These are phyloP conservation scores for Physella acuta DNA, from an alignment of 1,140 invertebrate genomes.

Conservation along the genomic window DNA sequence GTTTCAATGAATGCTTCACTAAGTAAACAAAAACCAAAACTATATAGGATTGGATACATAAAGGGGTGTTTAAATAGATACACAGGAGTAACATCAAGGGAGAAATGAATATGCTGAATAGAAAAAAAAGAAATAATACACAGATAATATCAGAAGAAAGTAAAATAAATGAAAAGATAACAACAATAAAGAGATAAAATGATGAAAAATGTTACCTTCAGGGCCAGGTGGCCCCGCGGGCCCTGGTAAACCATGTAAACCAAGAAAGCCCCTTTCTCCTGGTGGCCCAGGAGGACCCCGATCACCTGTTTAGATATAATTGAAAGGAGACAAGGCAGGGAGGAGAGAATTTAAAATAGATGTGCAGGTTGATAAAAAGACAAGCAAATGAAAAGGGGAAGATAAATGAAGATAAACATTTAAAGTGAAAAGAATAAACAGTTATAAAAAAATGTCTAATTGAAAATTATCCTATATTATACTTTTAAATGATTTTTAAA, in stretches of 20 bases:
- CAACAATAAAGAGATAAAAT: not conserved
- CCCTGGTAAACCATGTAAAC: conserved; percentile 47
- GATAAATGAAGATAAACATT: not conserved
- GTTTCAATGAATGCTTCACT: too few relatives aligned
- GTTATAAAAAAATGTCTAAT: too few relatives aligned
- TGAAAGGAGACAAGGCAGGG: not conserved
- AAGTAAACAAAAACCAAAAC: too few relatives aligned
- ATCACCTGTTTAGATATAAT: conserved; percentile 35
- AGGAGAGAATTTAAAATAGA: not conserved
- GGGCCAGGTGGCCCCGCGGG: conserved; percentile 44
- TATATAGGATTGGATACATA: too few relatives aligned
- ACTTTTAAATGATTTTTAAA: too few relatives aligned
- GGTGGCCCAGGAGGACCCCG: conserved; percentile 43
- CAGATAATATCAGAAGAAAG: not conserved
- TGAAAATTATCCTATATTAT: too few relatives aligned
- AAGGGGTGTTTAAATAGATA: too few relatives aligned
- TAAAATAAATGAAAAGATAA: not conserved
- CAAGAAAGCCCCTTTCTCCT: conserved; percentile 51
- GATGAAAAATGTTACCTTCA: conserved; percentile 28
- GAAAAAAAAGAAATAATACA: too few relatives aligned
- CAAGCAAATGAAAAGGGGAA: not conserved
- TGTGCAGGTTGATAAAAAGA: not conserved
- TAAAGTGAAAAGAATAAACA: not conserved
- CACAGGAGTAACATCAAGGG: too few relatives aligned
- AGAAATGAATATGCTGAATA: too few relatives aligned